Evolutionary conservation across 1,140 invertebrate genomes (phyloP), one percentile per base, ranked within the genome.

Genomic region (Zaprionus africanus): DNA sequence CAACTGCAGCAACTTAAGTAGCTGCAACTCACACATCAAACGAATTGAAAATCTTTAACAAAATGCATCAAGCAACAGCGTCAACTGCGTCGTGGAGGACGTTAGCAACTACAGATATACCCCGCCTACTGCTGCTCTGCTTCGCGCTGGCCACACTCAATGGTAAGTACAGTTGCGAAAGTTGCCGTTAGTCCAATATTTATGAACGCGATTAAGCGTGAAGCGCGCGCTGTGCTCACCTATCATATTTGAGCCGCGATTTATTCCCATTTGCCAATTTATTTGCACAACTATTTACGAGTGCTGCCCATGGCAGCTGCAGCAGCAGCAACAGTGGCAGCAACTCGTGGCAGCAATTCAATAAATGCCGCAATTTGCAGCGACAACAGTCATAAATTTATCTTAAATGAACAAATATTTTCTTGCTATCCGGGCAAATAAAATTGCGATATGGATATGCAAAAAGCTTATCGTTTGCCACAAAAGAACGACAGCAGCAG

Each of bases 391-490:
- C 84, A 88, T 88, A 90, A 90, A 90, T 90, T 79, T 88, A 87
- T 85, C 85, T 90, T 90, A 90, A 90, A 90, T 82, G 85, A 90
- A 90, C 85, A 90, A 90, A 90, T 87, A 90, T 81, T 85, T 90
- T 81, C 85, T 84, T 86, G 79, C 68, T 65, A 79, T 68, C 43
- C 73, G 19, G 62, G 62, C 70, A 90, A 87, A 87, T 88, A 87
- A 84, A 84, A 75, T 82, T 82, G 51, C 74, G 77, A 88, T 88
- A 81, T 76, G 82, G 73, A 71, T 88, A 76, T 82, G 71, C 82
- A 75, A 81, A 84, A 66, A 87, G 81, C 85, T 87, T 87, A 87
- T 90, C 84, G 70, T 59, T 59, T 72, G 84, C 81, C 81, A 73
- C 83, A 87, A 87, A 85, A 84, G 78, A 70, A 19, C 31, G 41